These are phyloP conservation scores for Malurus leucopterus DNA, from an alignment of 2,797 vertebrate genomes.

Conservation along the genomic window DNA sequence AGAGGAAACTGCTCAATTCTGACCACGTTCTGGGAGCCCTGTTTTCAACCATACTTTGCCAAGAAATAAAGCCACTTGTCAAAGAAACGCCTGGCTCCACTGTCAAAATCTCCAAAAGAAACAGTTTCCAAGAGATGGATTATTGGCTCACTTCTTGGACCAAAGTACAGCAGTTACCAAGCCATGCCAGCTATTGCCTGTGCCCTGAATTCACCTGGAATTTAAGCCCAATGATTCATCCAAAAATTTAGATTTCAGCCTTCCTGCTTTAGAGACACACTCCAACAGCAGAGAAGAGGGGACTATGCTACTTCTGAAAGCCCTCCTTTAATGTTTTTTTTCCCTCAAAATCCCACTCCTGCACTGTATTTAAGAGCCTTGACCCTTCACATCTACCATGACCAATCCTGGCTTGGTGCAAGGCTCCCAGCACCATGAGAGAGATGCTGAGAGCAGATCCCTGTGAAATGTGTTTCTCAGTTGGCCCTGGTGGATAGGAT, in stretches of 20 bases:
- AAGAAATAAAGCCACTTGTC: not conserved
- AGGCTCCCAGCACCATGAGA: fast-evolving
- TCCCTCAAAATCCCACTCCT: not conserved
- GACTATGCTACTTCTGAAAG: not conserved
- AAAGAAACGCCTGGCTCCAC: not conserved
- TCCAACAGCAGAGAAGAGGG: not conserved
- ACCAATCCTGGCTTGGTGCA: not conserved
- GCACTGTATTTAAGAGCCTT: not conserved
- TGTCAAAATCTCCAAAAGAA: not conserved
- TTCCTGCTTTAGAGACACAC: not conserved
- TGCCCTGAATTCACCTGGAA: fast-evolving
- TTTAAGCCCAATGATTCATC: not conserved
- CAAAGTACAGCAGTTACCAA: not conserved
- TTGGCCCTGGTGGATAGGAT: not conserved
- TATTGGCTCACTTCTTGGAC: not conserved
- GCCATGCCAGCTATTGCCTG: not conserved
- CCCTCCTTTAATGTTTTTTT: not conserved
- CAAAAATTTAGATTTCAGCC: not conserved
- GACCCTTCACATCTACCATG: not conserved
- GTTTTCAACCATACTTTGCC: not conserved
- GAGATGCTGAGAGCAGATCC: not conserved
- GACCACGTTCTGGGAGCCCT: fast-evolving
- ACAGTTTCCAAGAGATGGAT: not conserved
- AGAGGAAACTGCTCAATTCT: not conserved
- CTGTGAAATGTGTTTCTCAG: not conserved